Conservation (phyloP, 1,140 invertebrate species). For the Drosophila nikananu region DNA sequence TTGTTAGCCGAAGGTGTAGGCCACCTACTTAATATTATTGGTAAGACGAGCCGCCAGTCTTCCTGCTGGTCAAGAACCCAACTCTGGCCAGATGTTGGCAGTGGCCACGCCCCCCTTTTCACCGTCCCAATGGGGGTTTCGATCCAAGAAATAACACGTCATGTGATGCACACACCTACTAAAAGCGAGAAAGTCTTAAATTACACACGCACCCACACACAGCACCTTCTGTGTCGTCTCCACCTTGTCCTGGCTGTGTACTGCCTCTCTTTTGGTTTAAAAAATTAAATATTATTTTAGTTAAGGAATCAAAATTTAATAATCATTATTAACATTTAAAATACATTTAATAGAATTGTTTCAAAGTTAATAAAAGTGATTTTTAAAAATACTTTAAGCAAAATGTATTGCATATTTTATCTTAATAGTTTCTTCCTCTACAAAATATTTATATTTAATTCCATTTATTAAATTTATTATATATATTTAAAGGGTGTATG, state of each 20-base stretch:
- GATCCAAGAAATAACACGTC: constrained; percentile 41
- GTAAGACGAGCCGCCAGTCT: constrained; percentile 15
- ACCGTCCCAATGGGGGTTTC: neutral
- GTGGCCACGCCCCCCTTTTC: constrained; percentile 22
- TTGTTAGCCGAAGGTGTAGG: constrained; percentile 42
- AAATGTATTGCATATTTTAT: neutral
- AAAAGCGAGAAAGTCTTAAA: constrained; percentile 78
- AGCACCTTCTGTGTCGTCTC: constrained; percentile 26
- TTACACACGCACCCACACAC: constrained; percentile 76
- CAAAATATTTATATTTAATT: neutral
- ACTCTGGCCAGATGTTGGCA: constrained; percentile 65
- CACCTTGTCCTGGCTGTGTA: neutral
- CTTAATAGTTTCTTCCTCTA: neutral
- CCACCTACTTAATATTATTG: constrained; percentile 41
- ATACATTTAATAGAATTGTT: neutral
- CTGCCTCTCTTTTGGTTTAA: constrained; percentile 19
- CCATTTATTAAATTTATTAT: neutral
- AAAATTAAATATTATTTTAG: constrained; percentile 17
- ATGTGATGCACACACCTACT: constrained; percentile 39
- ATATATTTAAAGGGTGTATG: no score
- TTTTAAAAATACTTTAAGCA: no score
- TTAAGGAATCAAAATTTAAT: constrained; percentile 53
- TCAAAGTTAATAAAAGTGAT: no score
- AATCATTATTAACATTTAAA: no score
- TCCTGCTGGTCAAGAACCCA: constrained; percentile 25